Percentiles rank a stretch among this genome's conserved stretches.
Conservation (phyloP, 1,140 invertebrate genomes). For the Antheraea pernyi region DNA sequence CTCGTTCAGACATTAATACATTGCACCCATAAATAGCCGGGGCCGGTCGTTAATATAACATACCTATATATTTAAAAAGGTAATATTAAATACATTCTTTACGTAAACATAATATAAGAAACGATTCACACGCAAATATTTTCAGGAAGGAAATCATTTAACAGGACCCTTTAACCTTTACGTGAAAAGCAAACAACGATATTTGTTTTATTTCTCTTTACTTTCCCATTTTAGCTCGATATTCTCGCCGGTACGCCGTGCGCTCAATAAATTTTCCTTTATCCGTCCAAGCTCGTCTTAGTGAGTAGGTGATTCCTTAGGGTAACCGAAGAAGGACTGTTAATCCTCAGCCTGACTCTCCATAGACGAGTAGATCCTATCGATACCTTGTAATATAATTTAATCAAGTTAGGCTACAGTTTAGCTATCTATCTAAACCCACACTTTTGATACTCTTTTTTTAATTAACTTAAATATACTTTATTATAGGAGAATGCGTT, state of each 20-base stretch:
- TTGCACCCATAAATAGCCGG: too few relatives aligned
- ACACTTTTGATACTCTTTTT: too few relatives aligned
- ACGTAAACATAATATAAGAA: neutral
- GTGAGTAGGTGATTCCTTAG: neutral
- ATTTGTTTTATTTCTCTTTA: conserved; percentile 3
- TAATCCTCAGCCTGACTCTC: conserved; percentile 1
- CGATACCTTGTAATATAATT: neutral
- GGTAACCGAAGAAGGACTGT: neutral
- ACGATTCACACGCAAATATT: neutral
- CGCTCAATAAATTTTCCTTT: conserved; percentile 6
- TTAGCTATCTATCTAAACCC: too few relatives aligned
- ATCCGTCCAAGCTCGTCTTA: neutral
- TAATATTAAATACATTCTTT: neutral
- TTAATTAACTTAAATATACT: too few relatives aligned
- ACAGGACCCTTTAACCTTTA: neutral
- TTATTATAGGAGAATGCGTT: too few relatives aligned
- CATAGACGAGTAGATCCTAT: neutral
- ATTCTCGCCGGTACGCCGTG: conserved; percentile 5
- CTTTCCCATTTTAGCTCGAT: conserved; percentile 1
- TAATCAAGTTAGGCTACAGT: neutral
- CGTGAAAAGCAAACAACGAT: neutral
- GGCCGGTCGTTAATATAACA: too few relatives aligned
- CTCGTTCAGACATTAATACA: too few relatives aligned
- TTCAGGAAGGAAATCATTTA: neutral
- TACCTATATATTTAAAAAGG: too few relatives aligned